Base-by-base conservation (phyloP, 2,113 vertebrate genomes). In the Tamias sibiricus region DNA sequence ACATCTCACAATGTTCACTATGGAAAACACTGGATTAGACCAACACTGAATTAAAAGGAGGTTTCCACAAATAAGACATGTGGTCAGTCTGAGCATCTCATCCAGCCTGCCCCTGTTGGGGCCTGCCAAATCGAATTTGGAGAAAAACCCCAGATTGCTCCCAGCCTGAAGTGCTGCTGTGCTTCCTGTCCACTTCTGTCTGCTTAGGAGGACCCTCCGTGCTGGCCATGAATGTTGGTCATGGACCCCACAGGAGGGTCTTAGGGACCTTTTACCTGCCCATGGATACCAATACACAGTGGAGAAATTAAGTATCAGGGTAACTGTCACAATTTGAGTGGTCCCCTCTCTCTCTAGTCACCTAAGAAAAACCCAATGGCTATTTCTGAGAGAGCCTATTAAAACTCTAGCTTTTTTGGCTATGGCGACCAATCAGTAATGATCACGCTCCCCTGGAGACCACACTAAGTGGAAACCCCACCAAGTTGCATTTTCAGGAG, bases 131-230 rank as follows among this genome's bases (percentile, higher is more conserved):
- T 5, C 19, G 69, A 54, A 71, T 0, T 74, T 2, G 4, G 9
- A 86, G 57, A 69, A 40, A 54, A 35, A 28, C 35, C 32, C 20
- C 74, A 37, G 69, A 37, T 24, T 10, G 12, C 0, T 0, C 20
- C 9, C 37, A 74, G 30, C 42, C 9, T 6, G 1, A n/a, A 22
- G 8, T 0, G 0, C 14, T 11, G 76, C 40, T 2, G 0, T n/a
- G 44, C 57, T 84, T 64, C 87, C 57, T 57, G 5, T 42, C 32
- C 35, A 19, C 76, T 66, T 32, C 64, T 20, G 64, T 4, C 42
- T 75, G 28, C 69, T 42, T 22, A 28, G 4, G 16, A 44, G 16
- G 11, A 30, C 26, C 37, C 28, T 6, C 16, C 69, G 14, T 74
- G 35, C 90, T 91, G 44, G 35, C 9, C 40, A 3, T 42, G 66